Evolutionary conservation across 92 coral and sea anemone species (phyloP).

Genomic region (Micromussa lordhowensis): DNA sequence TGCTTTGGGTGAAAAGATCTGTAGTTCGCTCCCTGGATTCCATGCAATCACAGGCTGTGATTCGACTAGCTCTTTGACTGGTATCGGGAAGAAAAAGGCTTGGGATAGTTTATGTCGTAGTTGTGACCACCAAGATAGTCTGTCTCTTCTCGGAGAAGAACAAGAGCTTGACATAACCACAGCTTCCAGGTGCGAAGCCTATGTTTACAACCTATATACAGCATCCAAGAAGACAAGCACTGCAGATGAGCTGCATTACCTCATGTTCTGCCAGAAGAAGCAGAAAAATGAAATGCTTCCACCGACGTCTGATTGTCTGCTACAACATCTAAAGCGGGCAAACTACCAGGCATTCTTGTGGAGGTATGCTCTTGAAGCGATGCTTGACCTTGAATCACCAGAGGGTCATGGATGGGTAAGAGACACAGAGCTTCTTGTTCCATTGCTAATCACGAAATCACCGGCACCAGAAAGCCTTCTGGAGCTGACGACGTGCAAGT

Average conservation of each 20-base stretch:
- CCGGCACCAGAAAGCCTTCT: slow-evolving; percentile 66
- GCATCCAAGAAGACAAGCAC: slow-evolving; percentile 47
- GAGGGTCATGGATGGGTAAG: slow-evolving; percentile 67
- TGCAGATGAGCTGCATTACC: slow-evolving; percentile 48
- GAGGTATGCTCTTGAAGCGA: slow-evolving; percentile 66
- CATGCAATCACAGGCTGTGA: slow-evolving; percentile 78
- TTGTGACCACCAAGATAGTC: slow-evolving; percentile 35
- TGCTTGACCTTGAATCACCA: slow-evolving; percentile 62
- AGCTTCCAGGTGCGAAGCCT: slow-evolving; percentile 42
- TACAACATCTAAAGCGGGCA: too few species aligned
- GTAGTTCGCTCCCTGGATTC: slow-evolving; percentile 59
- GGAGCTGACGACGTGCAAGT: slow-evolving; percentile 68
- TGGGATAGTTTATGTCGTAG: slow-evolving; percentile 53
- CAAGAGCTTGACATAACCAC: slow-evolving; percentile 36
- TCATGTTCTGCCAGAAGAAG: slow-evolving; percentile 55
- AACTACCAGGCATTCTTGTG: slow-evolving; percentile 67
- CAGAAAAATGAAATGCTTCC: slow-evolving; percentile 64
- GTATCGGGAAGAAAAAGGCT: slow-evolving; percentile 69
- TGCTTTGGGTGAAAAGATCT: slow-evolving; percentile 33
- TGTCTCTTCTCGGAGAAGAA: slow-evolving; percentile 39
- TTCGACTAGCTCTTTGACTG: slow-evolving; percentile 60
- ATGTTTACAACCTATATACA: slow-evolving; percentile 42
- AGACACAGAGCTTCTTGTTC: slow-evolving; percentile 41
- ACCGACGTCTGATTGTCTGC: slow-evolving; percentile 63
- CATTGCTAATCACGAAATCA: slow-evolving; percentile 56